Evolutionary conservation across 1,140 invertebrate species (phyloP), one percentile per base, ranked within the genome.

Genomic region (Subanguina moxae): DNA sequence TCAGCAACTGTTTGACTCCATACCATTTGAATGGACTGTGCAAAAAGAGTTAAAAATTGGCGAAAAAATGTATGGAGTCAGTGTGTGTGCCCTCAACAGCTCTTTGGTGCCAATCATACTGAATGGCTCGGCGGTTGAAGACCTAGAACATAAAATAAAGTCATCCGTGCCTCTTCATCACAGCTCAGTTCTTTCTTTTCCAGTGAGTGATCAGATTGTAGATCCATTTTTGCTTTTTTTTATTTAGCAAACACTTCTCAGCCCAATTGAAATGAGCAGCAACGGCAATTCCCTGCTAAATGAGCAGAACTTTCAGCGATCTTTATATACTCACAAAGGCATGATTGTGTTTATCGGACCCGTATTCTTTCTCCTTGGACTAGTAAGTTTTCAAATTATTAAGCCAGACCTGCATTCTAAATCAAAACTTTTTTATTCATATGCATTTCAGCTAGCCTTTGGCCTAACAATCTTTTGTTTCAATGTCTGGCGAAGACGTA

Each of bases 61-160:
- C 27, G 63, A 64, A 56, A 46, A 46, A 28, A 25, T 28, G 3
- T 64, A 64, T 56, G 63, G 63, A 23, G n/a, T 64, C 17, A 64
- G 63, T 56, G 63, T 64, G 45, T 64, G 63, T 28, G 63, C 63
- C 3, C 46, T 64, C 13, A 64, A 64, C 30, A 64, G 63, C 52
- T 64, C 63, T n/a, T 30, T 64, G n/a, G 63, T 64, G 3, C 63
- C 63, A 23, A 46, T 64, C 9, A 64, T 64, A 7, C 43, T 48
- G 23, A 45, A 64, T 56, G 46, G 46, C n/a, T 43, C 46, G 7
- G 45, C 46, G 9, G 42, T 52, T 42, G 46, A 56, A 30, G 38
- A 64, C 7, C 21, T 21, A 46, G 17, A 28, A 13, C 28, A 25
- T 23, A 52, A n/a, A 38, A 25, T 52, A 15, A 21, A 25, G 48